Base-by-base conservation (phyloP, 1,140 invertebrate genomes). In the Drosophila parvula region DNA sequence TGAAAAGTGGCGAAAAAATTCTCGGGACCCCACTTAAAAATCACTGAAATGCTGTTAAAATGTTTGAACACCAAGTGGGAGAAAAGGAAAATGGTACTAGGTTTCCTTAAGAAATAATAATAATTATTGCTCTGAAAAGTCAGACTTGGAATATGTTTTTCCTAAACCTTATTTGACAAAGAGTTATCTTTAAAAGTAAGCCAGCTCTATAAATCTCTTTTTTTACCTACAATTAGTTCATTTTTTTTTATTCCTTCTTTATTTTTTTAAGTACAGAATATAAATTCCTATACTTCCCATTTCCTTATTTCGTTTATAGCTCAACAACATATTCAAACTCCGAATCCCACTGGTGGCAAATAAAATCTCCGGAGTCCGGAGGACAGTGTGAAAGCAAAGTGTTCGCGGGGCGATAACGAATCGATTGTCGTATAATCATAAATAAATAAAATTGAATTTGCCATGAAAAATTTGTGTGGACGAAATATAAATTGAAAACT, bases 401-500 rank as follows among this genome's bases (percentile, higher is more conserved):
- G 36, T 22, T 47, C 45, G 40, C 45, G 43, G n/a, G 36, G 51
- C 38, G 34, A 70, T 70, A 77, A 77, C 57, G 58, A 64, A 83
- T 89, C 73, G 67, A 74, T 78, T 89, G 84, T 86, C 84, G 84
- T 80, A 88, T 88, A 80, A 86, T 89, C 79, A 89, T 89, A 86
- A 86, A 86, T 86, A 86, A 86, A 86, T 79, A 83, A 86, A 86
- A 89, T 86, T 80, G 79, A 89, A 83, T 86, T 83, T 64, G 51
- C 76, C 61, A 83, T 79, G 79, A 88, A 88, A 70, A 76, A 79
- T 86, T 75, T 67, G 74, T 68, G 43, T 47, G 58, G 34, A 62
- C 62, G 61, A 84, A 83, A 83, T 62, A 90, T 85, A 82, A 88
- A 91, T 90, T 91, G 82, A 88, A 90, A 90, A 90, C 79, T 79